A percentile compares a stretch with the other conserved stretches of the same genome.
These are phyloP conservation scores for Junco hyemalis DNA, from an alignment of 2,113 vertebrate species.

Conservation along the genomic window DNA sequence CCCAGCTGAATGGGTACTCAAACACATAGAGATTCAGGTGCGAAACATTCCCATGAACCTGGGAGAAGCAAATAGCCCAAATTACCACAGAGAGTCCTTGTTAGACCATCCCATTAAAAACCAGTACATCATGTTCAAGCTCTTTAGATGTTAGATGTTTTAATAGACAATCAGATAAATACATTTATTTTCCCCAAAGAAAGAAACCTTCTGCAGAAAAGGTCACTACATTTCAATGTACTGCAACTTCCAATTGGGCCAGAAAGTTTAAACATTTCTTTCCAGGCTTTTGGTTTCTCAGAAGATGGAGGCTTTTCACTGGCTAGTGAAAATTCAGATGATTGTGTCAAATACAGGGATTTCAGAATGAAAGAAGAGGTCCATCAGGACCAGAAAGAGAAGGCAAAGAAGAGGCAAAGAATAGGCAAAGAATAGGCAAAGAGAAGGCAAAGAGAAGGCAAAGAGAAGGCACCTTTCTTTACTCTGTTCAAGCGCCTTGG, in stretches of 20 bases:
- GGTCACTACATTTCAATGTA: background rate
- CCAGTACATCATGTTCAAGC: background rate
- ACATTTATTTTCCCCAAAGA: background rate
- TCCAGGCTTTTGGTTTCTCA: background rate
- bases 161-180: background rate
- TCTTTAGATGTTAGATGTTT: background rate
- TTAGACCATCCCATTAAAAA: background rate
- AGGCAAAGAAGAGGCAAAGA: rapidly evolving
- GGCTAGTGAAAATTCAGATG: background rate
- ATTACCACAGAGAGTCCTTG: background rate
- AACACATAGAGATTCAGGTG: background rate
- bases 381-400: background rate
- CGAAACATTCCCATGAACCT: background rate
- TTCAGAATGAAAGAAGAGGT: background rate
- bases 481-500: background rate
- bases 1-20: background rate
- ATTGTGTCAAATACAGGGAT: background rate
- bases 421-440: background rate
- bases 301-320: background rate
- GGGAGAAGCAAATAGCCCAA: background rate
- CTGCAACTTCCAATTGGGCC: background rate
- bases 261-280: background rate
- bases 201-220: background rate
- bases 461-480: background rate
- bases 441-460: background rate